These are phyloP conservation scores for Erebia palarica DNA, from an alignment of 2,888 invertebrate genomes.

Conservation along the genomic window DNA sequence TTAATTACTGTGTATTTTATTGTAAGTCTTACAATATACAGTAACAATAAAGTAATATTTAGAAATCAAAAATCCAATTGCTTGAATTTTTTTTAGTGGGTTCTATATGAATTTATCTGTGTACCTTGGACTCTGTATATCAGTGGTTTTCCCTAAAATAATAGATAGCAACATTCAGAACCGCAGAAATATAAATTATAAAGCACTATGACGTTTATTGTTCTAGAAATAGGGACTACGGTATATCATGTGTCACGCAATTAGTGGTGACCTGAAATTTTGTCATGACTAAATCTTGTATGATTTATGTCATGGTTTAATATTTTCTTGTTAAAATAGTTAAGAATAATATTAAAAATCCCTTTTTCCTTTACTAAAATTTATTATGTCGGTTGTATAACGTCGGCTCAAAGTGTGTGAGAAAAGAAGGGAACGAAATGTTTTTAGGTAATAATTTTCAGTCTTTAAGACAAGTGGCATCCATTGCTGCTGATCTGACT, in stretches of 20 bases:
- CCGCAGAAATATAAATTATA: conserved; percentile 21
- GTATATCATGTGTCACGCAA: conserved; percentile 14
- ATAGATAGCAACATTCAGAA: conserved; percentile 23
- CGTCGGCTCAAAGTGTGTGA: too few relatives aligned
- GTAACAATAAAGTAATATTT: too few relatives aligned
- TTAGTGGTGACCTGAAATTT: conserved; percentile 18
- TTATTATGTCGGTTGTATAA: too few relatives aligned
- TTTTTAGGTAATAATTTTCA: too few relatives aligned
- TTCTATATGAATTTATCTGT: too few relatives aligned
- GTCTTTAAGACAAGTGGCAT: too few relatives aligned
- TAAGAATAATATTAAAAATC: not conserved
- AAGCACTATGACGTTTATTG: conserved; percentile 22
- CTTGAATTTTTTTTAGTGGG: too few relatives aligned
- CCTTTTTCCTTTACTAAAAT: not conserved
- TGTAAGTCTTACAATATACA: too few relatives aligned
- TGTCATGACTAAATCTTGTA: conserved; percentile 9
- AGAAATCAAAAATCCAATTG: too few relatives aligned
- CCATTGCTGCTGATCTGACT: too few relatives aligned
- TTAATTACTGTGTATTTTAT: too few relatives aligned
- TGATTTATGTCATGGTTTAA: conserved; percentile 6
- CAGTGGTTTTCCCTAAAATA: conserved; percentile 20
- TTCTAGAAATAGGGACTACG: conserved; percentile 19
- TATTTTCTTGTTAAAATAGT: not conserved
- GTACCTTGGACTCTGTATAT: not conserved
- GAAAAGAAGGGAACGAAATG: too few relatives aligned